These are phyloP conservation scores for Phyllostomus discolor DNA, from an alignment of 2,113 vertebrate genomes.

Conservation along the genomic window DNA sequence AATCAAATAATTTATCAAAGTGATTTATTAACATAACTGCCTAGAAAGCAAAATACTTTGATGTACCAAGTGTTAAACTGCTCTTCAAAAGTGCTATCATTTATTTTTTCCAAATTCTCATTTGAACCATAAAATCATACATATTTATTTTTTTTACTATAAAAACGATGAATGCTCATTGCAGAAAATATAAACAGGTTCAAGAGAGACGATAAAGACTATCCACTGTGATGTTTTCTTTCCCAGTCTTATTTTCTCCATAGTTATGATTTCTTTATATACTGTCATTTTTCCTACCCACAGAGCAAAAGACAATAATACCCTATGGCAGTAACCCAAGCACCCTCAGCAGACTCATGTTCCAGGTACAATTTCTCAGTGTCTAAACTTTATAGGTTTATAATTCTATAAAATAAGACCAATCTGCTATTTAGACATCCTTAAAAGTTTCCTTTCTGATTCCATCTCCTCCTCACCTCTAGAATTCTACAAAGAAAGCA, in stretches of 20 bases:
- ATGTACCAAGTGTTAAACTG: slow-evolving; percentile 1
- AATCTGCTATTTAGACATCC: background rate
- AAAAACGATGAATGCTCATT: background rate
- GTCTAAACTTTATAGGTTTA: background rate
- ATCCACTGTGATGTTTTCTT: background rate
- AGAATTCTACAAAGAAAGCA: slow-evolving; percentile 30
- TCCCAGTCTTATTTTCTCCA: background rate
- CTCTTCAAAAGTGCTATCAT: slow-evolving; percentile 2
- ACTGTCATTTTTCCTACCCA: slow-evolving; percentile 16
- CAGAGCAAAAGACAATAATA: background rate
- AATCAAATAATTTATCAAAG: slow-evolving; percentile 22
- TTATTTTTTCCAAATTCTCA: slow-evolving; percentile 29
- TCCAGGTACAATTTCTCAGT: slow-evolving; percentile 26
- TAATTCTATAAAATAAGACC: slow-evolving; percentile 17
- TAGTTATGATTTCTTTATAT: background rate
- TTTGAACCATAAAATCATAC: slow-evolving; percentile 14
- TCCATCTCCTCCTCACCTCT: background rate
- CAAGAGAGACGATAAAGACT: slow-evolving; percentile 45
- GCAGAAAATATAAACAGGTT: background rate
- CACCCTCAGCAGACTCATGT: background rate
- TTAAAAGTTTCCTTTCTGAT: background rate
- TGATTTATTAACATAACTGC: slow-evolving; percentile 4
- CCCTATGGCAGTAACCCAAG: background rate
- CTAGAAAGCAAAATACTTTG: slow-evolving; percentile 48
- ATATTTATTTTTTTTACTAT: background rate